Conservation (phyloP, 2,888 invertebrate genomes). For the Venustoraphidia nigricollis region DNA sequence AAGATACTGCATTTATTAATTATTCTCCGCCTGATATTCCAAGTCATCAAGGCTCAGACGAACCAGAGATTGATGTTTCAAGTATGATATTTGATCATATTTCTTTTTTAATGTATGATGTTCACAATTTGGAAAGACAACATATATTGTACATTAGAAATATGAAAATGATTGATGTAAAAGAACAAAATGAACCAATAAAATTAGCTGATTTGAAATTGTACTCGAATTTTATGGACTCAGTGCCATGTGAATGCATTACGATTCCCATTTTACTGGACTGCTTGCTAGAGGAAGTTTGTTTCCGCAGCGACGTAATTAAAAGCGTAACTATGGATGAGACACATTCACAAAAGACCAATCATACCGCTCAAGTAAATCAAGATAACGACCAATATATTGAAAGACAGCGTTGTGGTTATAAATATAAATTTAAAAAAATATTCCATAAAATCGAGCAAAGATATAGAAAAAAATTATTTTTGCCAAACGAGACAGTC, state of each 20-base stretch:
- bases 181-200: background rate
- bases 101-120: slow-evolving; percentile 18
- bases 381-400: no score
- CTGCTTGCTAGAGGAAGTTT: slow-evolving; percentile 19
- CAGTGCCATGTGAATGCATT: slow-evolving; percentile 16
- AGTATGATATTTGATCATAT: slow-evolving; percentile 17
- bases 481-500: no score
- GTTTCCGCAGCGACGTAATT: slow-evolving; percentile 1
- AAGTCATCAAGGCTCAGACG: background rate
- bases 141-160: slow-evolving; percentile 18
- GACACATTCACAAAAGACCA: no score
- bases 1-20: slow-evolving; percentile 1
- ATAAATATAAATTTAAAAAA: no score
- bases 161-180: slow-evolving; percentile 11
- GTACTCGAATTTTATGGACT: slow-evolving; percentile 14
- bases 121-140: slow-evolving; percentile 18
- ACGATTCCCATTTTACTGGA: slow-evolving; percentile 17
- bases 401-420: no score
- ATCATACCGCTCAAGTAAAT: no score
- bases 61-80: background rate
- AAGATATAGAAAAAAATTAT: no score
- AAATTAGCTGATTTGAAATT: slow-evolving; percentile 4
- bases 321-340: no score
- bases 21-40: background rate
- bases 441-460: no score